Conservation (phyloP, 2,113 vertebrate species). For the Chunga burmeisteri region DNA sequence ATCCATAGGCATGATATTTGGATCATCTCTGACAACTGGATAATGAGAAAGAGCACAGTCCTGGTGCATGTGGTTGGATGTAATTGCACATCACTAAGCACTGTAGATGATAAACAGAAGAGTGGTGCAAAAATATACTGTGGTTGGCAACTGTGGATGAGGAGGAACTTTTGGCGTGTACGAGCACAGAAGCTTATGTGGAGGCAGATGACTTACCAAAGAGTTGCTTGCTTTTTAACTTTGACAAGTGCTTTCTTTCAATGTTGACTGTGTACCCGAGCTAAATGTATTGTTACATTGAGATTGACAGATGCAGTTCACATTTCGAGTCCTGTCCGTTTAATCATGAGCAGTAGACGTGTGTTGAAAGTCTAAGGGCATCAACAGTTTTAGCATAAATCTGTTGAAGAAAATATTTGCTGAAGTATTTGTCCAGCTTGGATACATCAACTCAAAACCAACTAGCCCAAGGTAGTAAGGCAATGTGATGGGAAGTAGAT, state of each 20-base stretch:
- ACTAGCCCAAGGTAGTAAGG: neutral
- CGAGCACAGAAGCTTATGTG: neutral
- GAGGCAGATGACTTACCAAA: conserved; percentile 20
- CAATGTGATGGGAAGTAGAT: neutral
- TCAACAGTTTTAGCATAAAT: neutral
- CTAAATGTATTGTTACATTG: neutral
- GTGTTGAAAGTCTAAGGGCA: neutral
- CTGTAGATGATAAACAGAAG: conserved; percentile 8
- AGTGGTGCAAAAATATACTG: conserved; percentile 14
- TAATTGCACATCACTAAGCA: neutral
- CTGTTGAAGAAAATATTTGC: neutral
- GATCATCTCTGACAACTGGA: neutral
- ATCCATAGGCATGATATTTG: neutral
- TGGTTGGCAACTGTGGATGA: conserved; percentile 31
- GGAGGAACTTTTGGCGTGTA: neutral
- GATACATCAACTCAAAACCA: neutral
- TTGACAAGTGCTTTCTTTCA: conserved; percentile 6
- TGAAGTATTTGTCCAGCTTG: neutral
- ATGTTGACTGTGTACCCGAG: neutral
- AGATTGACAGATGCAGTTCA: neutral
- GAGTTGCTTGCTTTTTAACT: conserved; percentile 20
- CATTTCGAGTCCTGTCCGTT: neutral
- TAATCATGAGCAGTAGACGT: neutral
- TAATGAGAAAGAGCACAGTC: neutral
- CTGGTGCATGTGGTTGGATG: neutral